Conservation (phyloP, 2,113 vertebrate species). For the Pagrus major region DNA sequence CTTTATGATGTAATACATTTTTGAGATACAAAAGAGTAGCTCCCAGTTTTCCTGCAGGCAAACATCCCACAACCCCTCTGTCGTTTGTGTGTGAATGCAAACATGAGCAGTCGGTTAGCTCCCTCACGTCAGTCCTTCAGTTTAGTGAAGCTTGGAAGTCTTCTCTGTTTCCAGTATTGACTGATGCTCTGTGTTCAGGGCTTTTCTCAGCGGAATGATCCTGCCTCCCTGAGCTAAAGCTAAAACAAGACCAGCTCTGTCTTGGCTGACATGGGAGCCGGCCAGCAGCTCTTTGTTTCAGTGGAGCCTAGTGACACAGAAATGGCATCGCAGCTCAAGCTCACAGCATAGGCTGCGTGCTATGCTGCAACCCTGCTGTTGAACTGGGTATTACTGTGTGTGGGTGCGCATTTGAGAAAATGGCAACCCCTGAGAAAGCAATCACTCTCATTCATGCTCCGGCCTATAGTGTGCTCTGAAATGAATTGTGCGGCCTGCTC, state of each 20-base stretch:
- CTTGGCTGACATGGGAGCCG: conserved; percentile 55
- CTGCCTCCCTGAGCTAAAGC: conserved; percentile 46
- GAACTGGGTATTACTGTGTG: conserved; percentile 30
- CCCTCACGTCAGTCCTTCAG: background rate
- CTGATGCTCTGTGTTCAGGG: conserved; percentile 28
- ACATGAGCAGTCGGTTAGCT: background rate
- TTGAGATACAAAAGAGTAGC: background rate
- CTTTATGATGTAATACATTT: background rate
- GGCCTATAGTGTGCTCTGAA: conserved; percentile 17
- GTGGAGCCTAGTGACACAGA: conserved; percentile 54
- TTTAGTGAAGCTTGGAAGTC: conserved; percentile 22
- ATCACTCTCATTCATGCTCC: conserved; percentile 12
- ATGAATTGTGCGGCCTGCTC: conserved; percentile 35
- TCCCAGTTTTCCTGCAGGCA: background rate
- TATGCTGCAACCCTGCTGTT: conserved; percentile 48
- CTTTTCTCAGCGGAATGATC: conserved; percentile 42
- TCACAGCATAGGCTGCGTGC: conserved; percentile 39
- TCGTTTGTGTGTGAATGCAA: background rate
- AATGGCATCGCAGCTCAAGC: conserved; percentile 61
- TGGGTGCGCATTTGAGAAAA: conserved; percentile 61
- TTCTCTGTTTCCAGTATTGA: conserved; percentile 19
- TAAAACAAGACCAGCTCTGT: conserved; percentile 69
- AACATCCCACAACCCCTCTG: background rate
- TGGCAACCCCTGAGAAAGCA: conserved; percentile 59
- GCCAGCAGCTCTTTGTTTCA: conserved; percentile 66